These are phyloP conservation scores for Pycnonotus jocosus DNA, from an alignment of 2,113 vertebrate genomes.

Conservation along the genomic window DNA sequence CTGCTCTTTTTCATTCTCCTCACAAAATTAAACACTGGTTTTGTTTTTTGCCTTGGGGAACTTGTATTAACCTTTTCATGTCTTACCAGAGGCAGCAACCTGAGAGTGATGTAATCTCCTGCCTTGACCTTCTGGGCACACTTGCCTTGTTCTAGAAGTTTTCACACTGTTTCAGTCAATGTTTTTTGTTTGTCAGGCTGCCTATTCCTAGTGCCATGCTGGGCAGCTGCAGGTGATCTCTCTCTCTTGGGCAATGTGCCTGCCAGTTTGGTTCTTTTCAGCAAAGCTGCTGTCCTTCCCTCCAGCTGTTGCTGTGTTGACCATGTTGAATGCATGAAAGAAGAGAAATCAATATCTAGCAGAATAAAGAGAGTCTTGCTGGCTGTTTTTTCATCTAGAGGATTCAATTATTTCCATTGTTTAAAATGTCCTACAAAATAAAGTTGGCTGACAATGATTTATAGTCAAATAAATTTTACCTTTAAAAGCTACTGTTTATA, in stretches of 20 bases:
- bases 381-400: neutral
- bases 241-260: neutral
- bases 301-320: neutral
- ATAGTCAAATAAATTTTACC: neutral
- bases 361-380: neutral
- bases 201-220: neutral
- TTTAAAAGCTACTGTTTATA: neutral
- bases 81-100: neutral
- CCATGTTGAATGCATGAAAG: neutral
- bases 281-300: neutral
- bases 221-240: neutral
- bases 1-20: neutral
- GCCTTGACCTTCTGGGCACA: neutral
- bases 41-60: neutral
- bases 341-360: neutral
- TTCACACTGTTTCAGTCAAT: accelerated
- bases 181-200: neutral
- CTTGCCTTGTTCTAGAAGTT: neutral
- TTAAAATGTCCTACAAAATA: neutral
- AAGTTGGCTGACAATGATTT: neutral
- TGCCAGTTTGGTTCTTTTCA: neutral
- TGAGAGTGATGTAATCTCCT: neutral
- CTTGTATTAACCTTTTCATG: neutral
- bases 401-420: neutral
- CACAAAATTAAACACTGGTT: neutral